phyloP scores from a whole-genome alignment of 2,113 vertebrate species.

The Cheirogaleus medius region DNA sequence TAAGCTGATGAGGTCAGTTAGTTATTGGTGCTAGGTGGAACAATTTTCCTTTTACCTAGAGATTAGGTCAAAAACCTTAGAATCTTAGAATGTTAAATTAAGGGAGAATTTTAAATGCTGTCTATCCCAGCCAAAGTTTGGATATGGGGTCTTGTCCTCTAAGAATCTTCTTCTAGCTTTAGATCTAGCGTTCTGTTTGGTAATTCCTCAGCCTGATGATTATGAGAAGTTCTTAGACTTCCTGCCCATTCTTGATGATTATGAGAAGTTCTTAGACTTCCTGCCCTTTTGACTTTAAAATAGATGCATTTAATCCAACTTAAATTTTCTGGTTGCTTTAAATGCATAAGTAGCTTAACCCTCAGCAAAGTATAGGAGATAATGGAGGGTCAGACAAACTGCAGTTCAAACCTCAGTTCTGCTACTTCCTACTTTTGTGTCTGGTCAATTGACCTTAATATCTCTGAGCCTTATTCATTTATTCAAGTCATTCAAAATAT shows the following conservation, averaged over 20 bases:
- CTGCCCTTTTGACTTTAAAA: neutral
- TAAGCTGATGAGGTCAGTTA: neutral
- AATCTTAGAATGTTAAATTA: neutral
- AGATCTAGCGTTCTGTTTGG: neutral
- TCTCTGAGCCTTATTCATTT: neutral
- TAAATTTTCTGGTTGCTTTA: neutral
- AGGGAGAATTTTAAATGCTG: neutral
- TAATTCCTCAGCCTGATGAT: neutral
- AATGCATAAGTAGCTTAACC: neutral
- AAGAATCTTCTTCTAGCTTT: neutral
- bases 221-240: neutral
- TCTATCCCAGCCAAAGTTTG: neutral
- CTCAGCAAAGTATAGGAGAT: neutral
- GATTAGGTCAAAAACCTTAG: neutral
- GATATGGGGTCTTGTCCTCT: neutral
- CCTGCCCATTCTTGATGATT: neutral
- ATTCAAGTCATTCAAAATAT: neutral
- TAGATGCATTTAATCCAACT: neutral
- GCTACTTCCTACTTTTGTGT: neutral
- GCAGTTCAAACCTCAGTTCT: neutral
- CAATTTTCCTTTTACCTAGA: constrained; percentile 1
- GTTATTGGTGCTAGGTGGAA: neutral
- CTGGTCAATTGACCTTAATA: neutral
- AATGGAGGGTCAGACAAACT: neutral
- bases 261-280: neutral